These are phyloP conservation scores for Epicampocera succincta DNA, from an alignment of 2,888 invertebrate species.

Conservation along the genomic window DNA sequence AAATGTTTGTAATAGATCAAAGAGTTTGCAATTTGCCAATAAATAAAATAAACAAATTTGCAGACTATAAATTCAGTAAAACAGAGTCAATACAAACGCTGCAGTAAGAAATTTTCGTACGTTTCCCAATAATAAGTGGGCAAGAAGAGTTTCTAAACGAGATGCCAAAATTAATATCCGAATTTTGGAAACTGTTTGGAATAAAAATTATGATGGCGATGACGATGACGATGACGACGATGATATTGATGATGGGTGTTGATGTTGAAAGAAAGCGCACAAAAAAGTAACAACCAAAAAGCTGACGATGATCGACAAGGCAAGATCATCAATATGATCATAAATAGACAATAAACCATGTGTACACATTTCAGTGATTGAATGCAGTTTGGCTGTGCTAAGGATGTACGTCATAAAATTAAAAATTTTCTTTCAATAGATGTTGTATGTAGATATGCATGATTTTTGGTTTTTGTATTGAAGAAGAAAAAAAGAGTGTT, in stretches of 20 bases:
- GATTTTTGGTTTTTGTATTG: background rate
- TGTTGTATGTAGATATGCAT: background rate
- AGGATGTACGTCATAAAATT: slow-evolving; percentile 60
- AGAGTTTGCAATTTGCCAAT: slow-evolving; percentile 57
- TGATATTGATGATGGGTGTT: slow-evolving; percentile 54
- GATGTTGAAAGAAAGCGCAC: slow-evolving; percentile 37
- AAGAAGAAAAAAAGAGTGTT: slow-evolving; percentile 26
- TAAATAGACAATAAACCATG: slow-evolving; percentile 60
- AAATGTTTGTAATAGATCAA: slow-evolving; percentile 56
- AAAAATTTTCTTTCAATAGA: slow-evolving; percentile 32
- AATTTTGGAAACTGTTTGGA: slow-evolving; percentile 42
- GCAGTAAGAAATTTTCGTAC: background rate
- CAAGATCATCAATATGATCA: slow-evolving; percentile 65
- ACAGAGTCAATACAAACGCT: slow-evolving; percentile 1
- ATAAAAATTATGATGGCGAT: slow-evolving; percentile 49
- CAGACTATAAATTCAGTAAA: slow-evolving; percentile 31
- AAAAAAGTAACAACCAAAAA: background rate
- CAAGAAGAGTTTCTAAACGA: no score
- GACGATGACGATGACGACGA: slow-evolving; percentile 11
- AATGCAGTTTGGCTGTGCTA: slow-evolving; percentile 25
- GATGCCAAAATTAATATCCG: no score
- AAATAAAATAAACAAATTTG: slow-evolving; percentile 63
- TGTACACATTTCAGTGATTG: slow-evolving; percentile 12
- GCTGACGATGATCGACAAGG: slow-evolving; percentile 63
- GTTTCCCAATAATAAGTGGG: no score